A percentile compares a stretch with the other conserved stretches of the same genome.
Evolutionary conservation across 2,888 invertebrate species (phyloP).

Genomic region (Unio delphinus): DNA sequence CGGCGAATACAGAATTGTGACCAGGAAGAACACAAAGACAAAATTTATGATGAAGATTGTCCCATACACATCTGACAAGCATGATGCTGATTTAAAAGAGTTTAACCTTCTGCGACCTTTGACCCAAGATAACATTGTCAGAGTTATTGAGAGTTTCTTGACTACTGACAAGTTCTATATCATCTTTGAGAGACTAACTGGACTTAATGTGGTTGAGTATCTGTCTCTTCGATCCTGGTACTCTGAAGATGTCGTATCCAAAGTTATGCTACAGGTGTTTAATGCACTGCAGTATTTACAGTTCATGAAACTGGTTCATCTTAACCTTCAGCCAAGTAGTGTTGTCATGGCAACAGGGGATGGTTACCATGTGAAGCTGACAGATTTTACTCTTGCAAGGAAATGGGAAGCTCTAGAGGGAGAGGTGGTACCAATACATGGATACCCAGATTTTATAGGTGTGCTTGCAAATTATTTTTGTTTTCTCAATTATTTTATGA

Average conservation of each 20-base stretch:
- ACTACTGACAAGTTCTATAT: conserved; percentile 67
- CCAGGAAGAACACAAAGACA: conserved; percentile 74
- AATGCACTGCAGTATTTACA: conserved; percentile 85
- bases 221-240: conserved; percentile 91
- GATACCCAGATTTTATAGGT: conserved; percentile 68
- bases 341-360: conserved; percentile 86
- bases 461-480: conserved; percentile 13
- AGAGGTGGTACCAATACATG: conserved; percentile 50
- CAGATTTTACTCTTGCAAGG: conserved; percentile 91
- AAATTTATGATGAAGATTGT: conserved; percentile 89
- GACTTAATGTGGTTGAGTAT: conserved; percentile 91
- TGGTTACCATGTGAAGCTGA: conserved; percentile 81
- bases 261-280: conserved; percentile 83
- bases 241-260: conserved; percentile 91
- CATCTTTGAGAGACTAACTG: conserved; percentile 78
- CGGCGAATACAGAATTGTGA: conserved; percentile 34
- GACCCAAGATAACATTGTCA: conserved; percentile 89
- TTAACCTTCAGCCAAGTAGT: conserved; percentile 90
- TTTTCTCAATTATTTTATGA: neutral
- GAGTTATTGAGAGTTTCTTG: conserved; percentile 72
- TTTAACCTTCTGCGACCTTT: conserved; percentile 84
- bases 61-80: conserved; percentile 44
- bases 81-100: conserved; percentile 80
- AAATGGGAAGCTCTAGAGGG: conserved; percentile 52
- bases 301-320: conserved; percentile 81